Evolutionary conservation across 1,140 invertebrate species (phyloP).

Genomic region (Bemisia tabaci): DNA sequence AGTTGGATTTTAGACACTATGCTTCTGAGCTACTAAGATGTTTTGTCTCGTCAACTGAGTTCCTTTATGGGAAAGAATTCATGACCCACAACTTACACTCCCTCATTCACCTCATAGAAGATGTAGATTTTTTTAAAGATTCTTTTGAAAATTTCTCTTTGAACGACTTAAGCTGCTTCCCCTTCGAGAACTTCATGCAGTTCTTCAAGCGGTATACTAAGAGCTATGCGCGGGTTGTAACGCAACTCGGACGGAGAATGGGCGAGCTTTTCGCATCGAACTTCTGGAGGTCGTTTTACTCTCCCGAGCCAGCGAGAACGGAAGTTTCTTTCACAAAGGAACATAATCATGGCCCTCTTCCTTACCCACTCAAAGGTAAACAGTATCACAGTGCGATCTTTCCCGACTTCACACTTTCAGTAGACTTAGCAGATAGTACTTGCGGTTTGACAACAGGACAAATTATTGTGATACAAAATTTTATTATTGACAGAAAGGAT

Average conservation of each 20-base stretch:
- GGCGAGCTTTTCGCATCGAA: neutral
- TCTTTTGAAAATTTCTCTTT: conserved; percentile 27
- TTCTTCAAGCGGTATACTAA: conserved; percentile 22
- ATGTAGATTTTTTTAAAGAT: conserved; percentile 27
- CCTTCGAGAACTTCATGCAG: conserved; percentile 32
- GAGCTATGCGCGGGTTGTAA: neutral
- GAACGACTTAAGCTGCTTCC: conserved; percentile 24
- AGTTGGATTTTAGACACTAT: conserved; percentile 7
- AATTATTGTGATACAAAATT: neutral
- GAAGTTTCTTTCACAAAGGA: neutral
- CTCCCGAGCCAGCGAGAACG: neutral
- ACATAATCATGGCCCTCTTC: neutral
- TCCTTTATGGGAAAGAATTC: conserved; percentile 16
- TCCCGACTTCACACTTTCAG: neutral
- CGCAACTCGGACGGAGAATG: neutral
- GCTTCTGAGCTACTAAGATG: conserved; percentile 10
- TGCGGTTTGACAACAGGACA: neutral
- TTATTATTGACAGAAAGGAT: neutral
- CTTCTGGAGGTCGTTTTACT: neutral
- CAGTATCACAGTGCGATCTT: neutral
- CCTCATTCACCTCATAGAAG: conserved; percentile 29
- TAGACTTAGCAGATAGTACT: neutral
- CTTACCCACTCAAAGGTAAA: neutral
- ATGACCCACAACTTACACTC: conserved; percentile 23
- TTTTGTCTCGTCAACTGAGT: conserved; percentile 9